These are phyloP conservation scores for Parotocinclus haroldoi DNA, from an alignment of 2,797 vertebrate species.

Conservation along the genomic window DNA sequence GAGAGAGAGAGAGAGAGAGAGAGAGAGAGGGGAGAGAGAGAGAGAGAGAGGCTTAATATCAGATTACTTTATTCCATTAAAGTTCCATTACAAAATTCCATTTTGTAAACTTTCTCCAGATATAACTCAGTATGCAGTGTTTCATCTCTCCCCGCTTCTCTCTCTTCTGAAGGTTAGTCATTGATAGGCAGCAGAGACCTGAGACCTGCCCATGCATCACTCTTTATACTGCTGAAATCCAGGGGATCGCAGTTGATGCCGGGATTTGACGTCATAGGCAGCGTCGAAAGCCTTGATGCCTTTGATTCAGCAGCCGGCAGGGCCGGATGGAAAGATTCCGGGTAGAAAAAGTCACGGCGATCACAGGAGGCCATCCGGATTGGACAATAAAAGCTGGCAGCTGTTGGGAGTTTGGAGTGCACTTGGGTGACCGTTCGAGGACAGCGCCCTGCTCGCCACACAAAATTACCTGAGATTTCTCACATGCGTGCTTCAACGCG, in stretches of 20 bases:
- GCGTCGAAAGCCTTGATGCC: conserved; percentile 44
- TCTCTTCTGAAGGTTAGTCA: conserved; percentile 48
- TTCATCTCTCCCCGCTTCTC: background rate
- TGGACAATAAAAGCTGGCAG: conserved; percentile 52
- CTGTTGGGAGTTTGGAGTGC: conserved; percentile 50
- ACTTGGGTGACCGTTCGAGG: conserved; percentile 48
- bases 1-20: too few relatives aligned
- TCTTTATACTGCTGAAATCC: conserved; percentile 49
- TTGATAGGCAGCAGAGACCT: conserved; percentile 27
- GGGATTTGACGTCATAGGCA: conserved; percentile 47
- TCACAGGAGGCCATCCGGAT: conserved; percentile 36
- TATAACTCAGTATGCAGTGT: background rate
- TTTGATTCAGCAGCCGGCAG: conserved; percentile 44
- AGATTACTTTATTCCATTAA: too few relatives aligned
- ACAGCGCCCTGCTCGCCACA: conserved; percentile 37
- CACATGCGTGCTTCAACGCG: conserved; percentile 26
- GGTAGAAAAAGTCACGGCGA: conserved; percentile 32
- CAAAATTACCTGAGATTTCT: conserved; percentile 46
- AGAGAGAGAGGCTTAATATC: too few relatives aligned
- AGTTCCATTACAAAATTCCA: too few relatives aligned
- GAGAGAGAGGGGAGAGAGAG: too few relatives aligned
- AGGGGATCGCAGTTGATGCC: conserved; percentile 48
- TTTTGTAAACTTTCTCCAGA: background rate
- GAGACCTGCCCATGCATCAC: conserved; percentile 45
- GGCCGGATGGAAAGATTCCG: conserved; percentile 32